These are phyloP conservation scores for Pimephales promelas DNA, from an alignment of 2,113 vertebrate species.

Conservation along the genomic window DNA sequence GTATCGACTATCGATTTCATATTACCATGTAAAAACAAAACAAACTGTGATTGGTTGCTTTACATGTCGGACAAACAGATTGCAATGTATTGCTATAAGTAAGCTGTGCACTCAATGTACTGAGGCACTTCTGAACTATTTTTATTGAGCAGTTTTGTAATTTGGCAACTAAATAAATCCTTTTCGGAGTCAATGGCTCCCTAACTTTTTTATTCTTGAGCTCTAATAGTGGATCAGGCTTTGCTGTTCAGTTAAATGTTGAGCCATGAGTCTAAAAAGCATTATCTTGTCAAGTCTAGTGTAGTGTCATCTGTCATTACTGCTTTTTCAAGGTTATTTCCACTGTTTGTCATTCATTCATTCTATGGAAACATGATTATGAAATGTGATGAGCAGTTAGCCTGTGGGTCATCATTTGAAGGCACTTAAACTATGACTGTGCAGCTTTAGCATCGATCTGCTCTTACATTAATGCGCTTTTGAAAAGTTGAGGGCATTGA, in stretches of 20 bases:
- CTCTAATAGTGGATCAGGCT: not conserved
- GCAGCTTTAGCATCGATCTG: constrained; percentile 51
- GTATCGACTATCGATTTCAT: not conserved
- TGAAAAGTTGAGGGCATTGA: constrained; percentile 46
- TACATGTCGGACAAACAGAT: not conserved
- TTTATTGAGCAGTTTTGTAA: not conserved
- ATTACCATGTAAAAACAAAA: not conserved
- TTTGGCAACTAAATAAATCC: not conserved
- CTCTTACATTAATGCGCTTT: constrained; percentile 45
- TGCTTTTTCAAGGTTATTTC: constrained; percentile 45
- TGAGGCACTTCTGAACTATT: not conserved
- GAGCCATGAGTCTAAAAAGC: not conserved
- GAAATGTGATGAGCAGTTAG: constrained; percentile 43
- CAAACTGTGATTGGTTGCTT: not conserved
- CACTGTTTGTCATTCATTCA: constrained; percentile 41
- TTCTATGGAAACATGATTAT: constrained; percentile 47
- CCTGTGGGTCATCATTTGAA: constrained; percentile 51
- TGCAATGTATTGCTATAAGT: not conserved
- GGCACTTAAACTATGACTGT: constrained; percentile 51
- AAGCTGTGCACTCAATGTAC: not conserved
- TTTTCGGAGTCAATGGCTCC: not conserved
- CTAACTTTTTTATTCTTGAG: not conserved
- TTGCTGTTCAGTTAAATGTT: not conserved
- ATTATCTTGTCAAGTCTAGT: not conserved
- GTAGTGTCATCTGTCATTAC: not conserved